These are phyloP conservation scores for Chunga burmeisteri DNA, from an alignment of 2,113 vertebrate genomes.

Conservation along the genomic window DNA sequence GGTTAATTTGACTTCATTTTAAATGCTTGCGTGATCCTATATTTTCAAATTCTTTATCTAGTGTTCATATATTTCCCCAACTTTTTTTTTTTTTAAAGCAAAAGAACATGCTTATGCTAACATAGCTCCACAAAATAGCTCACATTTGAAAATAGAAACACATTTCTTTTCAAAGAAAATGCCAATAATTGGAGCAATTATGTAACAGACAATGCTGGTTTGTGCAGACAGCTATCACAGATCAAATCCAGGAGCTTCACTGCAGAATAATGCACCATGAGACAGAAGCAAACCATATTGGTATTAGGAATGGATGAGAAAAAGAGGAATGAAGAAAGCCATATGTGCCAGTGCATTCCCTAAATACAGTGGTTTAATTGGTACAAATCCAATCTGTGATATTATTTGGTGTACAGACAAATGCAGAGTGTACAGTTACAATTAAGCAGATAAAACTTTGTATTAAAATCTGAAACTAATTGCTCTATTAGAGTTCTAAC, in stretches of 20 bases:
- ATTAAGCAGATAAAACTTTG: neutral
- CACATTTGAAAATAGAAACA: neutral
- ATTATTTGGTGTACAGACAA: neutral
- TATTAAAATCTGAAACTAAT: neutral
- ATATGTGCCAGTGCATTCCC: neutral
- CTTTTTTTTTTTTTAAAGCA: neutral
- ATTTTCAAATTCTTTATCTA: slow-evolving; percentile 1
- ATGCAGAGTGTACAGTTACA: neutral
- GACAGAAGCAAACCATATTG: neutral
- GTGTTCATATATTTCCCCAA: neutral
- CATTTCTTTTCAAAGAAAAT: neutral
- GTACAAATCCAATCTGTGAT: neutral
- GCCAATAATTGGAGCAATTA: neutral
- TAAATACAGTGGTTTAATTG: neutral
- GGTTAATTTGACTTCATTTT: slow-evolving; percentile 8
- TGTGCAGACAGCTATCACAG: neutral
- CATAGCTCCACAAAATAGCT: neutral
- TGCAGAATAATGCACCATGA: neutral
- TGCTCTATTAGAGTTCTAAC: neutral
- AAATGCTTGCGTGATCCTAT: neutral
- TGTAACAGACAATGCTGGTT: neutral
- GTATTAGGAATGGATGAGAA: neutral
- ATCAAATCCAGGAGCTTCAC: neutral
- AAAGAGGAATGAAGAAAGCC: neutral
- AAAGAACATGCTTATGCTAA: neutral